Percentiles rank a stretch among this genome's conserved stretches.
Evolutionary conservation across 2,797 vertebrate species (phyloP).

Genomic region (Amblyopsis hoosieri): DNA sequence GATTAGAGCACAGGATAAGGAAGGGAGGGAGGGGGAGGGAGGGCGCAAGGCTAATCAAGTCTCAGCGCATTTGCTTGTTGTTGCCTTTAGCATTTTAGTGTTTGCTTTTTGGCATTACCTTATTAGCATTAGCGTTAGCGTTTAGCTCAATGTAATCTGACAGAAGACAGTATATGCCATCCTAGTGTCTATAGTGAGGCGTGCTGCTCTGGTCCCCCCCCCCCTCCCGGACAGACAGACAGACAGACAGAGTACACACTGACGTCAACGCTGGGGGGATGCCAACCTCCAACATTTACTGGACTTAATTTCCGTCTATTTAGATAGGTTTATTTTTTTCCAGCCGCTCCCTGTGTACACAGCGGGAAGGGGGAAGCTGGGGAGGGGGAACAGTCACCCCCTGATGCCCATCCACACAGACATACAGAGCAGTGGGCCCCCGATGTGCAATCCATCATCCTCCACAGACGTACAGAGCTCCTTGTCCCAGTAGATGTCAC

Average conservation of each 20-base stretch:
- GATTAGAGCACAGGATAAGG: too few species aligned
- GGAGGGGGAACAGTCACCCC: background rate
- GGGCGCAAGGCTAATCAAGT: too few species aligned
- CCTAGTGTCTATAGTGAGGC: slow-evolving; percentile 32
- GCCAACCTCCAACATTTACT: slow-evolving; percentile 67
- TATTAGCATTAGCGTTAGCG: background rate
- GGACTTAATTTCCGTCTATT: slow-evolving; percentile 62
- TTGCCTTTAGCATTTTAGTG: background rate
- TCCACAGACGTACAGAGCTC: slow-evolving; percentile 55
- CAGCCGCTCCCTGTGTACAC: slow-evolving; percentile 49
- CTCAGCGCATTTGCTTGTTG: too few species aligned
- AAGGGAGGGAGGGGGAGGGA: too few species aligned
- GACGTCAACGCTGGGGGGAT: slow-evolving; percentile 57
- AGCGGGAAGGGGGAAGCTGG: slow-evolving; percentile 11
- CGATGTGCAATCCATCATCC: slow-evolving; percentile 70
- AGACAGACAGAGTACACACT: background rate
- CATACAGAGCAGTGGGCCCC: slow-evolving; percentile 39
- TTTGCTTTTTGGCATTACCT: too few species aligned
- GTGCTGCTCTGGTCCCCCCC: slow-evolving; percentile 24
- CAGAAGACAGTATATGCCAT: slow-evolving; percentile 54
- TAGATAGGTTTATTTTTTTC: slow-evolving; percentile 36
- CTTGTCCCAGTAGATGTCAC: slow-evolving; percentile 56
- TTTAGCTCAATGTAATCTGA: slow-evolving; percentile 35
- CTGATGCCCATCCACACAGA: slow-evolving; percentile 19
- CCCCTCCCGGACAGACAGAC: background rate